Evolutionary conservation across 30 jellyfish, hydroid and myxozoan genomes (phyloP).

Genomic region (Chrysaora quinquecirrha): DNA sequence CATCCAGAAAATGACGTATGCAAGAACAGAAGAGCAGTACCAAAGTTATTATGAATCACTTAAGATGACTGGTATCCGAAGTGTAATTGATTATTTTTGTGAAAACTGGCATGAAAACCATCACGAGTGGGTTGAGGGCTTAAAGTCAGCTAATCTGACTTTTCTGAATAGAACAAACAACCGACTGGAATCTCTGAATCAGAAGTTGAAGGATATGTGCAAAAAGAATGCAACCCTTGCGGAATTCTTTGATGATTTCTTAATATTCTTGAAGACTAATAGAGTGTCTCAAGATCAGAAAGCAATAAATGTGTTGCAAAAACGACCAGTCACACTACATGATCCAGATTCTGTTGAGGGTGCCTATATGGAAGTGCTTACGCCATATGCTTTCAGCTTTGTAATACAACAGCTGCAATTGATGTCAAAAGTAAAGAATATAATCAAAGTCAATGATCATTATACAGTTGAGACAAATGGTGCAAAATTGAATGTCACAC

Average conservation of each 20-base stretch:
- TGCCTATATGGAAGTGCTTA: conserved; percentile 4
- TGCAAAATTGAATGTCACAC: background rate
- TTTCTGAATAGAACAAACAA: conserved; percentile 43
- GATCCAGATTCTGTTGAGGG: conserved; percentile 10
- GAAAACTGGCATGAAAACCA: conserved; percentile 35
- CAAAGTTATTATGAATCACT: conserved; percentile 6
- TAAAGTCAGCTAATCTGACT: background rate
- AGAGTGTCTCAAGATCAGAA: background rate
- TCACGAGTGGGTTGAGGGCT: background rate
- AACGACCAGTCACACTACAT: background rate
- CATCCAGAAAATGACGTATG: background rate
- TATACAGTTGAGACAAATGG: background rate
- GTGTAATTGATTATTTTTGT: conserved; percentile 18
- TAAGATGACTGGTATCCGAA: background rate
- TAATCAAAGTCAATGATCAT: conserved; percentile 5
- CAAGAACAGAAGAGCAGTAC: background rate
- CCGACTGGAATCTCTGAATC: conserved; percentile 26
- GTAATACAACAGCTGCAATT: background rate
- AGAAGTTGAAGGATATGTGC: conserved; percentile 14
- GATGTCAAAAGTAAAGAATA: conserved; percentile 6
- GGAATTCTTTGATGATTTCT: conserved; percentile 38
- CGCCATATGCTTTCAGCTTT: conserved; percentile 30
- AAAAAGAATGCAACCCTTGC: background rate
- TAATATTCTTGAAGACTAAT: conserved; percentile 15
- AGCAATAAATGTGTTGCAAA: background rate